phyloP scores from a whole-genome alignment of 2,888 invertebrate genomes.

The Sarcophaga caerulescens region DNA sequence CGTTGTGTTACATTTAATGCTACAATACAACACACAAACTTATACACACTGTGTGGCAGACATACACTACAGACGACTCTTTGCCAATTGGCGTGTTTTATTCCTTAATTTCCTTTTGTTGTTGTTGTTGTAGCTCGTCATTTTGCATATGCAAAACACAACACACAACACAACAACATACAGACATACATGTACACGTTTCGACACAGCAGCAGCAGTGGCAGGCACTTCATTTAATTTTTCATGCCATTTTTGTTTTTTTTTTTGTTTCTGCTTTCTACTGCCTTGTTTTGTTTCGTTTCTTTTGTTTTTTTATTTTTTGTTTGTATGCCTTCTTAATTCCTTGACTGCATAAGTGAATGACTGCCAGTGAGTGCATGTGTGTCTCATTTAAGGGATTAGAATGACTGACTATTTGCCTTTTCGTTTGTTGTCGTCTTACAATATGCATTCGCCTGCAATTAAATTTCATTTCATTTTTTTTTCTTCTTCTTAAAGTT shows the following conservation, averaged over 20 bases:
- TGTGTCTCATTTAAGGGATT: constrained; percentile 62
- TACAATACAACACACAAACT: constrained; percentile 4
- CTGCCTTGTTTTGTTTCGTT: too few species aligned
- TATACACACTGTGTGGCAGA: neutral
- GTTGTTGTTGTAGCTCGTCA: constrained; percentile 50
- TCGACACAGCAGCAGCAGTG: neutral
- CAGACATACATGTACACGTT: neutral
- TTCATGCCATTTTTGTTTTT: neutral
- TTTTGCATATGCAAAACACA: constrained; percentile 65
- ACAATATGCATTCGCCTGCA: neutral
- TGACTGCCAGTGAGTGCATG: constrained; percentile 18
- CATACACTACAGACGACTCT: constrained; percentile 48
- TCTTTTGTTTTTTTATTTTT: neutral
- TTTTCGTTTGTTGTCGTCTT: neutral
- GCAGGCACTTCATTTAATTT: constrained; percentile 25
- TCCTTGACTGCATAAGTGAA: constrained; percentile 5
- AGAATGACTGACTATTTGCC: constrained; percentile 44
- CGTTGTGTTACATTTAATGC: constrained; percentile 41
- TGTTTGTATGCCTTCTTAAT: constrained; percentile 64
- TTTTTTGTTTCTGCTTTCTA: constrained; percentile 14
- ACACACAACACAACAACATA: neutral
- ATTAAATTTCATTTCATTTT: constrained; percentile 8
- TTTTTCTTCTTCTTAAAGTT: neutral
- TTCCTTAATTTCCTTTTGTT: constrained; percentile 26
- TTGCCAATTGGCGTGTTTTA: constrained; percentile 65